Conservation (phyloP, 2,113 vertebrate species). For the Lota lota region DNA sequence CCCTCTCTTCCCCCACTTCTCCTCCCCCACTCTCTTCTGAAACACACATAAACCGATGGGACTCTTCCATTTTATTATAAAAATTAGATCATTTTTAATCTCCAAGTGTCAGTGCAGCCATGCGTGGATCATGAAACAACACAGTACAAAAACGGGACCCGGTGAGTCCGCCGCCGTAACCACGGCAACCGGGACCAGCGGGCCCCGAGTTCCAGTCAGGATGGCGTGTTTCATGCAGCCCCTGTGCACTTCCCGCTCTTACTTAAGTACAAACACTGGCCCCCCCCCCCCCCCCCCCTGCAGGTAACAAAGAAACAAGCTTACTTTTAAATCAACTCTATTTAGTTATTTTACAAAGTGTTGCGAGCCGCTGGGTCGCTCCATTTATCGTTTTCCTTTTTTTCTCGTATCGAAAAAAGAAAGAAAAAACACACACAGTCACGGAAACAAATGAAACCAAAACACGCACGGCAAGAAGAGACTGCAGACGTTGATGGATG, state of each 20-base stretch:
- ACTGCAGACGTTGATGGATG: conserved; percentile 65
- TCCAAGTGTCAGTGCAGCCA: conserved; percentile 72
- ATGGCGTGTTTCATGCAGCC: conserved; percentile 77
- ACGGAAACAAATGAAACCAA: background rate
- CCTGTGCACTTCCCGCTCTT: conserved; percentile 74
- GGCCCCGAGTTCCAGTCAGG: conserved; percentile 2
- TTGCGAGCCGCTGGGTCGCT: conserved; percentile 15
- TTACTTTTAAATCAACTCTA: conserved; percentile 44
- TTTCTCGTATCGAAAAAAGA: conserved; percentile 20
- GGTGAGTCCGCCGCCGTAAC: conserved; percentile 4
- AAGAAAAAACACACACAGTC: conserved; percentile 33
- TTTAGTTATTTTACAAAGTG: conserved; percentile 31
- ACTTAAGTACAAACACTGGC: conserved; percentile 67
- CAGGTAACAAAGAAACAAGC: conserved; percentile 38
- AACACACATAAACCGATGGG: conserved; percentile 20
- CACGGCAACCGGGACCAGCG: too few relatives aligned
- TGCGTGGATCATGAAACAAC: conserved; percentile 80
- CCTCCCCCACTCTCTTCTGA: too few relatives aligned
- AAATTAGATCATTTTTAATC: conserved; percentile 75
- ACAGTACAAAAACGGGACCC: conserved; percentile 76
- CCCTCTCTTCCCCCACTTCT: too few relatives aligned
- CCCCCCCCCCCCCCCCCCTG: conserved; percentile 19
- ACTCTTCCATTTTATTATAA: conserved; percentile 81
- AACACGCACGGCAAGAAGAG: background rate
- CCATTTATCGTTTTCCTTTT: conserved; percentile 33